phyloP scores from a whole-genome alignment of 2,888 invertebrate genomes.

The Acleris holmiana region DNA sequence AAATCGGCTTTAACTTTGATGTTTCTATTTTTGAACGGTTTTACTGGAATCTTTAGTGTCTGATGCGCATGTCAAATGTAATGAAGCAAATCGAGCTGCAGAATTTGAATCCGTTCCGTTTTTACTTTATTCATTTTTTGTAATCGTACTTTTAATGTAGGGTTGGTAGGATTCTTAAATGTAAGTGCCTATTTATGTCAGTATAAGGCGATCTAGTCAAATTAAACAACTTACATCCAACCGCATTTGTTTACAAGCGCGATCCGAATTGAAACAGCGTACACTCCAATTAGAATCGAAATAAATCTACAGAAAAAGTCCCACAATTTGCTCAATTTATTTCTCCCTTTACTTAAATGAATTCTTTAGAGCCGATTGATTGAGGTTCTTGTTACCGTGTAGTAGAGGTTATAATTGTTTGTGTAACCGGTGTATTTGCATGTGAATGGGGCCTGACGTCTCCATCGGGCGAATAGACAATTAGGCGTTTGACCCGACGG shows the following conservation, averaged over 20 bases:
- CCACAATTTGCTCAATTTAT: constrained; percentile 33
- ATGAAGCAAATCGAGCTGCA: neutral
- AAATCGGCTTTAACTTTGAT: constrained; percentile 11
- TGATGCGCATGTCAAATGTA: neutral
- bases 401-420: constrained; percentile 12
- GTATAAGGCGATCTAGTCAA: constrained; percentile 6
- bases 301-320: constrained; percentile 34
- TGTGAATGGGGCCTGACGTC: constrained; percentile 23
- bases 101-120: neutral
- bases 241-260: constrained; percentile 30
- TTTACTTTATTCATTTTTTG: neutral
- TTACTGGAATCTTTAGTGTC: neutral
- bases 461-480: constrained; percentile 32
- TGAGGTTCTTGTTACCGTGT: neutral
- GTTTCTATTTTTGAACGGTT: neutral
- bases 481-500: constrained; percentile 35
- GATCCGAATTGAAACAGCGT: constrained; percentile 28
- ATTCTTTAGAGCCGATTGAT: constrained; percentile 7
- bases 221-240: constrained; percentile 20
- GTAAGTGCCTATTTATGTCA: neutral
- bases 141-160: neutral
- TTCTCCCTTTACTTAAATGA: constrained; percentile 27
- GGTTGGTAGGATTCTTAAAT: neutral
- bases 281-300: constrained; percentile 33
- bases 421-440: constrained; percentile 23